Evolutionary conservation across 2,113 vertebrate genomes (phyloP).

Genomic region (Machaerirhynchus nigripectus): DNA sequence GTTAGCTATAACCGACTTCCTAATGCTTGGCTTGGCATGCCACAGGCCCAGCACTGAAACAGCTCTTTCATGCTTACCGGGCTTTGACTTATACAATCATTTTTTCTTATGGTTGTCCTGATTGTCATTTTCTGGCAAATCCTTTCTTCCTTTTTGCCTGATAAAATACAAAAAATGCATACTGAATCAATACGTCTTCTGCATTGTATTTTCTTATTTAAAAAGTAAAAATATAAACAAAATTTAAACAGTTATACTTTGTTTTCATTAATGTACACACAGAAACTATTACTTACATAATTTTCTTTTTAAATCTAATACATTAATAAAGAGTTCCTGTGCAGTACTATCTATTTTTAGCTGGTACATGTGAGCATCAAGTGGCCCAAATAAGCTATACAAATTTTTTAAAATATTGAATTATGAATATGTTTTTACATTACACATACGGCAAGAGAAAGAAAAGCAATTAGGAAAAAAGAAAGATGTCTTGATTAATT

Average conservation of each 20-base stretch:
- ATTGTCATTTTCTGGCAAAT: conserved; percentile 93
- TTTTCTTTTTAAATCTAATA: not conserved
- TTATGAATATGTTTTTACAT: not conserved
- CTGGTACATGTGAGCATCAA: not conserved
- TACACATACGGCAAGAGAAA: not conserved
- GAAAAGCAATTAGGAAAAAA: not conserved
- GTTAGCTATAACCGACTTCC: not conserved
- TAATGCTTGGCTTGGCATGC: not conserved
- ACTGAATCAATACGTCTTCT: not conserved
- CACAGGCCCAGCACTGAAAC: not conserved
- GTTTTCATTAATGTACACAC: not conserved
- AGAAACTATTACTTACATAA: not conserved
- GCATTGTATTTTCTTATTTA: not conserved
- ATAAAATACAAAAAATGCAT: conserved; percentile 58
- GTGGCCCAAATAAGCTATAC: not conserved
- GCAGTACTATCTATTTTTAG: not conserved
- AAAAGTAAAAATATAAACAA: not conserved
- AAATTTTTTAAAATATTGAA: not conserved
- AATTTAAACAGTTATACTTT: not conserved
- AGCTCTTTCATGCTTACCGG: conserved; percentile 79
- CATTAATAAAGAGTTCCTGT: not conserved
- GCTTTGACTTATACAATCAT: conserved; percentile 91
- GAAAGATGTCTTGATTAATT: not conserved
- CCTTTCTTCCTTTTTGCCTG: conserved; percentile 94
- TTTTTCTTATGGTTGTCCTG: conserved; percentile 91